Evolutionary conservation across 1,140 invertebrate genomes (phyloP).

Genomic region (Drosophila pseudoananassae): DNA sequence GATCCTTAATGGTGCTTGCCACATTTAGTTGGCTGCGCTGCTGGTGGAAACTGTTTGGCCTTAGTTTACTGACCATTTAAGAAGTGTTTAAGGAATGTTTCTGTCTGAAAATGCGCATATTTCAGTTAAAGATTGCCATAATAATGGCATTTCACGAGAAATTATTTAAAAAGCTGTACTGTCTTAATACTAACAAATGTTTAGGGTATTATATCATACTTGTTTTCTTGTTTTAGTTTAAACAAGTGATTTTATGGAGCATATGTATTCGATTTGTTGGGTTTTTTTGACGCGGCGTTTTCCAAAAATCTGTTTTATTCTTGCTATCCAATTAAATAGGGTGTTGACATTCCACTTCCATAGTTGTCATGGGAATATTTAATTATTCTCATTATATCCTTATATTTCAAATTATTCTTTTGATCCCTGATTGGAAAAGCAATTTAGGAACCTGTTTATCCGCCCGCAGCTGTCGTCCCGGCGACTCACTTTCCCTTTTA

Average conservation of each 20-base stretch:
- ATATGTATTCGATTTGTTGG: background rate
- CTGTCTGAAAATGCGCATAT: conserved; percentile 1
- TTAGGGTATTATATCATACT: background rate
- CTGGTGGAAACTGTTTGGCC: conserved; percentile 9
- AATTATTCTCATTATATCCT: background rate
- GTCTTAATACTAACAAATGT: background rate
- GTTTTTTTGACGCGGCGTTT: background rate
- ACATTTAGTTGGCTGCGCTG: conserved; percentile 22
- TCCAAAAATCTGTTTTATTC: background rate
- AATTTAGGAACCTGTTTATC: conserved; percentile 22
- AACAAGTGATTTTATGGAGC: background rate
- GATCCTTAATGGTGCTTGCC: conserved; percentile 34
- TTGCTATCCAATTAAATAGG: background rate
- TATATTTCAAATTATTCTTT: background rate
- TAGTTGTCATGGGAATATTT: background rate
- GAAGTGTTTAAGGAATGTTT: conserved; percentile 26
- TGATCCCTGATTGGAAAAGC: background rate
- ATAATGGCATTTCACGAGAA: background rate
- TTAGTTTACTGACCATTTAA: conserved; percentile 43
- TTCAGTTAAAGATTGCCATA: conserved; percentile 1
- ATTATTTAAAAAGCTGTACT: background rate
- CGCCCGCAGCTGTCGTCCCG: conserved; percentile 12
- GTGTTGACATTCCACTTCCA: background rate
- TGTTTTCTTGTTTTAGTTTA: background rate
- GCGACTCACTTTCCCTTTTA: conserved; percentile 38